Percentiles rank a stretch among this genome's conserved stretches.
phyloP scores from a whole-genome alignment of 2,113 vertebrate species.

The Limanda limanda region DNA sequence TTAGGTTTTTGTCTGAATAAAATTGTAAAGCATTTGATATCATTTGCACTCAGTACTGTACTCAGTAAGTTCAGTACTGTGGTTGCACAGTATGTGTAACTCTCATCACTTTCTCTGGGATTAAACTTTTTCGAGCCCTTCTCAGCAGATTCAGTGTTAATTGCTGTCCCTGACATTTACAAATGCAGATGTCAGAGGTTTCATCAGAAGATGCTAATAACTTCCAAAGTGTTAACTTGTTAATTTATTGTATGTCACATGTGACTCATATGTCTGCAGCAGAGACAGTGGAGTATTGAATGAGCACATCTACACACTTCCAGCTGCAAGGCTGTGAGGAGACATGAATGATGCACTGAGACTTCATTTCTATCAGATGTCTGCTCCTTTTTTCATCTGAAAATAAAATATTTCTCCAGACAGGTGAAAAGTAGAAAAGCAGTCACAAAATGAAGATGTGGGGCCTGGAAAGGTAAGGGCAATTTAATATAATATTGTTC shows the following conservation, averaged over 20 bases:
- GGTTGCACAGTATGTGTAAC: not conserved
- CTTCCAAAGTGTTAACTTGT: not conserved
- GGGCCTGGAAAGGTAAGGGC: not conserved
- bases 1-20: conserved; percentile 20
- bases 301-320: conserved; percentile 25
- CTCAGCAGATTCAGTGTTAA: conserved; percentile 10
- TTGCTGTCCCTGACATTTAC: not conserved
- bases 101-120: not conserved
- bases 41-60: conserved; percentile 11
- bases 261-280: conserved; percentile 18
- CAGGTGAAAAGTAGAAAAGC: conserved; percentile 6
- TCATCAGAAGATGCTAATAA: conserved; percentile 7
- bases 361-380: conserved; percentile 42
- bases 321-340: conserved; percentile 32
- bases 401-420: conserved; percentile 10
- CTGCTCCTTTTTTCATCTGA: conserved; percentile 52
- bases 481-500: not conserved
- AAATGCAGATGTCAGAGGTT: not conserved
- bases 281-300: conserved; percentile 1
- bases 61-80: not conserved
- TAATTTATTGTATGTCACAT: not conserved
- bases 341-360: conserved; percentile 43
- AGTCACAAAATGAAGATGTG: not conserved
- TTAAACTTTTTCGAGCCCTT: not conserved
- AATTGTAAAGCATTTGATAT: conserved; percentile 37